Evolutionary conservation across 2,113 vertebrate genomes (phyloP), one percentile per base, ranked within the genome.

Genomic region (Oreotragus oreotragus): DNA sequence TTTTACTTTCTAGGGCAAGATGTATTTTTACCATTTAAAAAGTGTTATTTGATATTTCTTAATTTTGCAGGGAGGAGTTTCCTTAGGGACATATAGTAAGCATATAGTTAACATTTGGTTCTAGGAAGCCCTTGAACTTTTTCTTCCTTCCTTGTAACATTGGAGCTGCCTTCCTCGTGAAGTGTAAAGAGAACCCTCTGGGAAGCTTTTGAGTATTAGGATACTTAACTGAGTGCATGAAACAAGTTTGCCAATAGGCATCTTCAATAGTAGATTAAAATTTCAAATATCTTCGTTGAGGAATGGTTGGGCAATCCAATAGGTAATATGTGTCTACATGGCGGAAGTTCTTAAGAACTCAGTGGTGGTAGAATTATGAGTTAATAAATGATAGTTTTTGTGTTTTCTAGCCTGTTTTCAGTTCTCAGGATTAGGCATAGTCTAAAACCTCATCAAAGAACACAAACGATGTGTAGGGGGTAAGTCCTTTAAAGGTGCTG

Each of bases 1-100:
- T 84, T 91, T 91, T 94, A 64, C 85, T 95, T 91, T 88, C 27
- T 96, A 87, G 39, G 43, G 49, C 88, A 53, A 76, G 36, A 51
- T 76, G 30, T 66, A 13, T 88, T 77, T 91, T 90, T 64, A 77
- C 5, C 55, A 76, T 51, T 83, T 64, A 36, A 45, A 57, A 64
- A 77, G 21, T 93, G 58, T 66, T 91, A 27, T 3, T n/a, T 97
- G 47, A 19, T 81, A 73, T 73, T 86, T 90, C 70, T 89, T 86
- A 64, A 66, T 53, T 94, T 94, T 90, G 39, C 1, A 19, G 28
- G n/a, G 30, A 43, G 45, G 51, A 39, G 16, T 43, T 94, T 96
- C 30, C 25, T 83, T 96, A 87, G 88, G 49, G 25, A 33, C 36
- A 62, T 23, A n/a, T 6, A 58, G 47, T 85, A 94, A 36, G 2